phyloP scores from a whole-genome alignment of 2,113 vertebrate genomes.

The Campylomormyrus numenius region DNA sequence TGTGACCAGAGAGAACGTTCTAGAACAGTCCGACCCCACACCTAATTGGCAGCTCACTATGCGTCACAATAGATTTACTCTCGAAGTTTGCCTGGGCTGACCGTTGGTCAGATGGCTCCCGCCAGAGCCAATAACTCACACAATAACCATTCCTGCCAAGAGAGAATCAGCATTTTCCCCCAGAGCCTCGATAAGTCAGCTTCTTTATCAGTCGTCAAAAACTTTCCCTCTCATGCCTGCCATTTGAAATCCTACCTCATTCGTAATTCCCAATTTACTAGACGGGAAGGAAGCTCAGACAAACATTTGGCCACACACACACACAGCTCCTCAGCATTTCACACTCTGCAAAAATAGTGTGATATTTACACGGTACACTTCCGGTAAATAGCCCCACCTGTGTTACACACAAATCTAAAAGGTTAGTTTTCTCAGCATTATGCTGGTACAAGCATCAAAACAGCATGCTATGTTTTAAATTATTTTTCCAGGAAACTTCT shows the following conservation, averaged over 20 bases:
- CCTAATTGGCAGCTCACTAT: background rate
- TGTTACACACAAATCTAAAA: background rate
- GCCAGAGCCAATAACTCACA: background rate
- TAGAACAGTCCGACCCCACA: background rate
- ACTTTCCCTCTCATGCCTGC: background rate
- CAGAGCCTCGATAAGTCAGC: background rate
- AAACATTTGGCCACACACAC: background rate
- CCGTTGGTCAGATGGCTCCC: background rate
- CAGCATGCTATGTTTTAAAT: background rate
- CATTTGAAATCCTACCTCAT: background rate
- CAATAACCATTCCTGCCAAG: background rate
- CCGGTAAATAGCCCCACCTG: background rate
- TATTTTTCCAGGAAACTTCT: background rate
- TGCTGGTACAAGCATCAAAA: background rate
- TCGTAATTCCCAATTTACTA: background rate
- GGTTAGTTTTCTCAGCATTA: background rate
- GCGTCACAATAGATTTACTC: background rate
- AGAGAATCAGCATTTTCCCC: background rate
- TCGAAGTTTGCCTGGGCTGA: background rate
- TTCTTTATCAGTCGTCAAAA: background rate
- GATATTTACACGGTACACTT: background rate
- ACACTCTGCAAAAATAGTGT: background rate
- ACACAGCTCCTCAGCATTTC: background rate
- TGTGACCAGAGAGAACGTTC: slow-evolving; percentile 31
- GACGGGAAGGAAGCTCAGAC: background rate